phyloP scores from a whole-genome alignment of 1,140 invertebrate species.

The Nixonia krombeini region DNA sequence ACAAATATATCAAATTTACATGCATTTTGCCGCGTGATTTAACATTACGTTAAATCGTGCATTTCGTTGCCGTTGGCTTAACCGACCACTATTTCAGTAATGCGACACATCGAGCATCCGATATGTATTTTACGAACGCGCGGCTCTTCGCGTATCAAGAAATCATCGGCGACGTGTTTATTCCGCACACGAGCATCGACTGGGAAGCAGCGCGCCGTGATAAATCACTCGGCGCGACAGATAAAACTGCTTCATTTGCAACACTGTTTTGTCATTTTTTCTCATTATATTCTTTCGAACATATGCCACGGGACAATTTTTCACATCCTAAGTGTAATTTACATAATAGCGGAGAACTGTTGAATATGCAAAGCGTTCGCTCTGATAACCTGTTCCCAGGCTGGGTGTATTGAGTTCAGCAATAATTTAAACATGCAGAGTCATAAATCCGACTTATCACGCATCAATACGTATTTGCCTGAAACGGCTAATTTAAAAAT shows the following conservation, averaged over 20 bases:
- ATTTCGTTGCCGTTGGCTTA: too few relatives aligned
- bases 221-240: too few relatives aligned
- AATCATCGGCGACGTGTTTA: too few relatives aligned
- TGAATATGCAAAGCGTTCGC: constrained; percentile 20
- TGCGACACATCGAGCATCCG: too few relatives aligned
- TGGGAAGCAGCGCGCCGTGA: too few relatives aligned
- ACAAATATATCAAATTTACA: too few relatives aligned
- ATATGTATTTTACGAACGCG: too few relatives aligned
- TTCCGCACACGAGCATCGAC: too few relatives aligned
- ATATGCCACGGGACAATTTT: constrained; percentile 11
- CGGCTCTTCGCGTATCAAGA: too few relatives aligned
- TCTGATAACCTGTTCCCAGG: constrained; percentile 21
- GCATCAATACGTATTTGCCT: constrained; percentile 4
- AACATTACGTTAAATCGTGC: too few relatives aligned
- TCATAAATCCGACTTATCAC: constrained; percentile 21
- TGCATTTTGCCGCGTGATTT: too few relatives aligned
- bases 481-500: constrained; percentile 6
- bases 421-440: constrained; percentile 5
- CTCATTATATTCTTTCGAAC: not conserved
- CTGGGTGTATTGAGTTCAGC: constrained; percentile 20
- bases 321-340: constrained; percentile 17
- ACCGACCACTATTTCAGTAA: too few relatives aligned
- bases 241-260: not conserved
- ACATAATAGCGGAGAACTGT: constrained; percentile 14
- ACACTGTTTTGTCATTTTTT: not conserved